These are phyloP conservation scores for Apamea anceps DNA, from an alignment of 2,888 invertebrate species.

Conservation along the genomic window DNA sequence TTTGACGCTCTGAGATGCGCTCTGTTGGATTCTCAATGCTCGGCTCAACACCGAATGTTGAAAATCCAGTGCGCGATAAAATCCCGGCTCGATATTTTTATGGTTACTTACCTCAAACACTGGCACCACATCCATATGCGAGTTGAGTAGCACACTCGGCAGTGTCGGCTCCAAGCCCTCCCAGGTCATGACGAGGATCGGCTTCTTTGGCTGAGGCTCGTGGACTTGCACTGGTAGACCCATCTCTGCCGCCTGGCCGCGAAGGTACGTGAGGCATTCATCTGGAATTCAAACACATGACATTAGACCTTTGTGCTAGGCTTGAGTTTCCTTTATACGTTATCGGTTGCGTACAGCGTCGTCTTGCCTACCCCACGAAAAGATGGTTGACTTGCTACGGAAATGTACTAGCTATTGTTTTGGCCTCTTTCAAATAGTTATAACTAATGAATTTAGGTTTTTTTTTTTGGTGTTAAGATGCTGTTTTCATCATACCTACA, in stretches of 20 bases:
- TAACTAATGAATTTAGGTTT: too few species aligned
- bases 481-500: too few species aligned
- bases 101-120: conserved; percentile 93
- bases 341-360: neutral
- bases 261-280: conserved; percentile 93
- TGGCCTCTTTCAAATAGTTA: too few species aligned
- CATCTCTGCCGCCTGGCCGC: conserved; percentile 92
- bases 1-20: neutral
- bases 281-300: conserved; percentile 86
- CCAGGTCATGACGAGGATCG: conserved; percentile 96
- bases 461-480: too few species aligned
- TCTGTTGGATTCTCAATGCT: neutral
- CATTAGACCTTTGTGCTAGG: neutral
- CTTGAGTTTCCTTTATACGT: neutral
- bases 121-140: conserved; percentile 99
- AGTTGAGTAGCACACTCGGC: conserved; percentile 95
- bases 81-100: too few species aligned
- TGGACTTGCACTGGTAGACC: conserved; percentile 92
- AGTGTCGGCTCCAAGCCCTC: conserved; percentile 93
- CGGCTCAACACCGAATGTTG: neutral
- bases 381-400: neutral
- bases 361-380: neutral
- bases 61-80: neutral
- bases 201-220: conserved; percentile 92
- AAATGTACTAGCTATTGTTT: neutral